Evolutionary conservation across 2,888 invertebrate species (phyloP).

Genomic region (Creontiades dilutus): DNA sequence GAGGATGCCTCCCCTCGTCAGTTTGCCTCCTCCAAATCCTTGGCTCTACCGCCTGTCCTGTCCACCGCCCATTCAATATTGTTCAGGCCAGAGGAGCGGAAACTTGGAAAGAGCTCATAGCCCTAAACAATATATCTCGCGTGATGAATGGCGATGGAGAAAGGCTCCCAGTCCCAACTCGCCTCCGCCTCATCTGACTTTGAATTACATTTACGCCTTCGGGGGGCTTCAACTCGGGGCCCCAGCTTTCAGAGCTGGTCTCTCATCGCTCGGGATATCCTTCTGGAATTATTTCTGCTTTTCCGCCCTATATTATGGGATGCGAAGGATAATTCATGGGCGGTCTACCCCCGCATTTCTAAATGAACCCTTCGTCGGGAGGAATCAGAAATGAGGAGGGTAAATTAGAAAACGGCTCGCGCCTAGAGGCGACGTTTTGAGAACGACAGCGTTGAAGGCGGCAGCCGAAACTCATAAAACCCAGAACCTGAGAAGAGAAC

Average conservation of each 20-base stretch:
- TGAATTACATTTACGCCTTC: constrained; percentile 68
- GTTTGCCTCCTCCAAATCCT: background rate
- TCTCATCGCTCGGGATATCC: constrained; percentile 44
- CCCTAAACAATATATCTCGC: constrained; percentile 61
- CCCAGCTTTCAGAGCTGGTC: background rate
- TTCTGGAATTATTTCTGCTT: constrained; percentile 54
- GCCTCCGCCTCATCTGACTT: constrained; percentile 68
- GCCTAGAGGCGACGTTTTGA: background rate
- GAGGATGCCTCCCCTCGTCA: background rate
- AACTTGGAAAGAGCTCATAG: constrained; percentile 69
- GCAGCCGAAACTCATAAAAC: no score
- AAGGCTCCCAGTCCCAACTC: constrained; percentile 30
- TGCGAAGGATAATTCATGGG: constrained; percentile 41
- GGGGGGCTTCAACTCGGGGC: constrained; percentile 53
- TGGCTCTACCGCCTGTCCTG: background rate
- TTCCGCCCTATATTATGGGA: constrained; percentile 15
- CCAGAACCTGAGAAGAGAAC: no score
- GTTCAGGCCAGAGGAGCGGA: constrained; percentile 48
- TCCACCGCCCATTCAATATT: constrained; percentile 58
- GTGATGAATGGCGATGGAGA: constrained; percentile 50
- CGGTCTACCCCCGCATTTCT: constrained; percentile 15
- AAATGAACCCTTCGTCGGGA: constrained; percentile 38
- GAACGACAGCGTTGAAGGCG: no score
- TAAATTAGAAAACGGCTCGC: constrained; percentile 10
- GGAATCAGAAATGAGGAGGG: constrained; percentile 7